Conservation (phyloP, 2,113 vertebrate species). For the Pituophis catenifer region DNA sequence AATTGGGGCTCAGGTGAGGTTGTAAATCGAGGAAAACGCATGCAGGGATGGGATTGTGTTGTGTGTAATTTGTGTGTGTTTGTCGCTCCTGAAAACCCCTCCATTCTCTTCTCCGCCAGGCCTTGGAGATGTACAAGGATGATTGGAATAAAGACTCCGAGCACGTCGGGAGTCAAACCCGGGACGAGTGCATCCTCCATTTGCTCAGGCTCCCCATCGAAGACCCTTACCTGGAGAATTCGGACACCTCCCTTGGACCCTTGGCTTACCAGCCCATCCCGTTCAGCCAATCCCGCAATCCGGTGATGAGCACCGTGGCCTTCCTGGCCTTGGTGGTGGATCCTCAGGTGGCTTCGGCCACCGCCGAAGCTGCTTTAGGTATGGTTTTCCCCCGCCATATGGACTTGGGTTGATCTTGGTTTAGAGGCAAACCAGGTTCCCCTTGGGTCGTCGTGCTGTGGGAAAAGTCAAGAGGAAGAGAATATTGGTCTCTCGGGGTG, state of each 20-base stretch:
- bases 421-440: background rate
- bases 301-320: slow-evolving; percentile 96
- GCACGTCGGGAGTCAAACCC: slow-evolving; percentile 93
- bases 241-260: slow-evolving; percentile 85
- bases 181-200: slow-evolving; percentile 96
- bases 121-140: slow-evolving; percentile 96
- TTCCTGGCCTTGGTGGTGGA: slow-evolving; percentile 97
- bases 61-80: background rate
- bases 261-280: slow-evolving; percentile 94
- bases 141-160: slow-evolving; percentile 99
- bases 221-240: slow-evolving; percentile 92
- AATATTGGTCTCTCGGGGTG: background rate
- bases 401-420: background rate
- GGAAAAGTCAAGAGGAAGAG: background rate
- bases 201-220: slow-evolving; percentile 94
- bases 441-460: too few relatives aligned
- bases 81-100: too few relatives aligned
- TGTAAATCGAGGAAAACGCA: too few relatives aligned
- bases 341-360: slow-evolving; percentile 91
- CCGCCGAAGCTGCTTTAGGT: slow-evolving; percentile 92
- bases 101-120: slow-evolving; percentile 62
- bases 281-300: slow-evolving; percentile 97
- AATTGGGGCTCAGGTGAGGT: too few relatives aligned
- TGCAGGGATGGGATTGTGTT: too few relatives aligned
- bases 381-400: background rate